Evolutionary conservation across 1,140 invertebrate species (phyloP).

Genomic region (Anastrepha obliqua): DNA sequence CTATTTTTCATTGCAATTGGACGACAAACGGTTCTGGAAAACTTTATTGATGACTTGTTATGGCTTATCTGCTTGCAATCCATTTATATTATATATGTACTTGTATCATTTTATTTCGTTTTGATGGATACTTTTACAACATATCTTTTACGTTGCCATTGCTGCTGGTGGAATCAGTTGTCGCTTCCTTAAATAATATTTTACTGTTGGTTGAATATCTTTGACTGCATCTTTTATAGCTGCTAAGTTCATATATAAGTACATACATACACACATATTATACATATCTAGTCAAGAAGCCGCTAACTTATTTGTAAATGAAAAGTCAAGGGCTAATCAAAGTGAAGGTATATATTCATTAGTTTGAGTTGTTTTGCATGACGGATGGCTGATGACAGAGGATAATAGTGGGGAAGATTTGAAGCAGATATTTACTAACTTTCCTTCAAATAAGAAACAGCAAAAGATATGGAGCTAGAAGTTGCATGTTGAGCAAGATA

Average conservation of each 20-base stretch:
- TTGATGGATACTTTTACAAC: slow-evolving; percentile 28
- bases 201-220: slow-evolving; percentile 25
- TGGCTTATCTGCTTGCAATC: slow-evolving; percentile 42
- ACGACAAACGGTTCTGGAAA: neutral
- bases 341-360: neutral
- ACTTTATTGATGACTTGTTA: slow-evolving; percentile 46
- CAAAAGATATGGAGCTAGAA: too few species aligned
- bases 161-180: neutral
- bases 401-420: neutral
- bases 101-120: slow-evolving; percentile 19
- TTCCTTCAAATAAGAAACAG: too few species aligned
- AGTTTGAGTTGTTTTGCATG: neutral
- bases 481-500: too few species aligned
- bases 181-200: neutral
- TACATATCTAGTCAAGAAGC: neutral
- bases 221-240: slow-evolving; percentile 8
- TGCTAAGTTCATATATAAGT: neutral
- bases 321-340: slow-evolving; percentile 36
- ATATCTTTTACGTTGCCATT: slow-evolving; percentile 5
- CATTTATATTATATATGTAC: slow-evolving; percentile 16
- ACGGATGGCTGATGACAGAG: neutral
- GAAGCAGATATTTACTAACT: too few species aligned
- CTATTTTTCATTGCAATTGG: neutral
- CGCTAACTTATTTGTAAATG: slow-evolving; percentile 23
- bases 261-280: too few species aligned